A percentile compares a stretch with the other conserved stretches of the same genome.
These are phyloP conservation scores for Galagoides demidoff DNA, from an alignment of 2,797 vertebrate species.

Conservation along the genomic window DNA sequence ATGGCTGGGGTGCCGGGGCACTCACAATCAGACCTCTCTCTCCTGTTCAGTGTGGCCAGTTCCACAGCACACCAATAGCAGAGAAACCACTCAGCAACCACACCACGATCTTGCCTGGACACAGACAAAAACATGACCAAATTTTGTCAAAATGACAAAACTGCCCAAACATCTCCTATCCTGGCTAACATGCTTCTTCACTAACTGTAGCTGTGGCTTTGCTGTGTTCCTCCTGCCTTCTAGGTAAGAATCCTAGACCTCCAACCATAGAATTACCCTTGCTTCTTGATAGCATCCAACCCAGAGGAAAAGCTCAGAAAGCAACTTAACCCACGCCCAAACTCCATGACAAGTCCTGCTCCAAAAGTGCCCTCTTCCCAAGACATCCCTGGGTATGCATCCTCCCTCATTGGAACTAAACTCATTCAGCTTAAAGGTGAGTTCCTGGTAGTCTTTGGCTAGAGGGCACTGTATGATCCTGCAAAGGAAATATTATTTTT, in stretches of 20 bases:
- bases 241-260: background rate
- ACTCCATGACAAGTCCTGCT: background rate
- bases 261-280: background rate
- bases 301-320: background rate
- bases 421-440: background rate
- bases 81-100: background rate
- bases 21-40: background rate
- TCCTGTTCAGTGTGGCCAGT: too few relatives aligned
- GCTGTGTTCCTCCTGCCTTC: background rate
- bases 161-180: background rate
- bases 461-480: background rate
- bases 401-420: background rate
- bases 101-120: background rate
- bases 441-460: background rate
- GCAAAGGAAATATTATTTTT: background rate
- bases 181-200: background rate
- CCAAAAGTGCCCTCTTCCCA: background rate
- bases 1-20: background rate
- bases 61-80: background rate
- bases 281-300: background rate
- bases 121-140: background rate
- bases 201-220: background rate
- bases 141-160: background rate
- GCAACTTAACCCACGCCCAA: background rate
- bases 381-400: background rate